phyloP scores from a whole-genome alignment of 2,113 vertebrate genomes.

The Bos javanicus region DNA sequence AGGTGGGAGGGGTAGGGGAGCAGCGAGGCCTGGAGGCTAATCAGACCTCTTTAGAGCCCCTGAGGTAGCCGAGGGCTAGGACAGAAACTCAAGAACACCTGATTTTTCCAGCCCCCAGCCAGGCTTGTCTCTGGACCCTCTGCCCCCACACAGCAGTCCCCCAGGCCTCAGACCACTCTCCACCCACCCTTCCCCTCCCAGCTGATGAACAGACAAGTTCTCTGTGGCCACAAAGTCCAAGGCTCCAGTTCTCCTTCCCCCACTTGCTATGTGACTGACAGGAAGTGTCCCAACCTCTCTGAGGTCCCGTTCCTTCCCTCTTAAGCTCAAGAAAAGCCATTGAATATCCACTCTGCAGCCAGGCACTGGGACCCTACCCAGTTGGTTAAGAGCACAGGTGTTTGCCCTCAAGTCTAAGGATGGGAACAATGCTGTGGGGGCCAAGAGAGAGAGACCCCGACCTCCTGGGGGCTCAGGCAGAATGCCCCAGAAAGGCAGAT shows the following conservation, averaged over 20 bases:
- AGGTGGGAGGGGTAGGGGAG: not conserved
- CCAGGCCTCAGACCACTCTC: not conserved
- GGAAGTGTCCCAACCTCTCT: not conserved
- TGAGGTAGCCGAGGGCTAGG: not conserved
- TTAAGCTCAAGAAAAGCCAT: not conserved
- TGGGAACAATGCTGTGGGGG: not conserved
- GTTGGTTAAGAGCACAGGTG: not conserved
- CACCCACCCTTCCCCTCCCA: not conserved
- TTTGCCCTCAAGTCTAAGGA: not conserved
- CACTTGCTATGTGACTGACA: not conserved
- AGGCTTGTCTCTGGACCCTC: not conserved
- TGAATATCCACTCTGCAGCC: not conserved
- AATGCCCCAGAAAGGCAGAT: not conserved
- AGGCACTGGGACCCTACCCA: not conserved
- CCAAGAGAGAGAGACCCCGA: not conserved
- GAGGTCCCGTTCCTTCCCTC: not conserved
- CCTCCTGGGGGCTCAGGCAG: not conserved
- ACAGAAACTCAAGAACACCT: not conserved
- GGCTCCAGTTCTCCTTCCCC: not conserved
- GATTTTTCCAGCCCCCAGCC: not conserved
- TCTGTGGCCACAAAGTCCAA: not conserved
- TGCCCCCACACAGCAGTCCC: not conserved
- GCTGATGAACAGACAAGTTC: not conserved
- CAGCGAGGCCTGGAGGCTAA: not conserved
- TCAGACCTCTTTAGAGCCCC: not conserved